These are phyloP conservation scores for Eupithecia subfuscata DNA, from an alignment of 2,888 invertebrate species.

Conservation along the genomic window DNA sequence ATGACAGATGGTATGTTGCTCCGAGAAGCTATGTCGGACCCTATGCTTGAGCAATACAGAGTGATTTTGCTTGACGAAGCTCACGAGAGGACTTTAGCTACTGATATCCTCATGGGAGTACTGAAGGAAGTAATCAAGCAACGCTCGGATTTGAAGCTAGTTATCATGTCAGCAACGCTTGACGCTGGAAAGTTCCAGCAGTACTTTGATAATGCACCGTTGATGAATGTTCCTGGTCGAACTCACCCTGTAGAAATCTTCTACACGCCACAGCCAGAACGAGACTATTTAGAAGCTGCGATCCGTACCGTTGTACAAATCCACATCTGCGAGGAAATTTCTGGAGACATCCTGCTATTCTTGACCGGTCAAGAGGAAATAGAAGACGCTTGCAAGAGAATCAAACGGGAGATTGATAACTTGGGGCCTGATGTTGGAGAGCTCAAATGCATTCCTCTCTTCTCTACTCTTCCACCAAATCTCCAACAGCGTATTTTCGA, in stretches of 20 bases:
- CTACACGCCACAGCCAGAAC: conserved; percentile 99
- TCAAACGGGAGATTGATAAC: conserved; percentile 97
- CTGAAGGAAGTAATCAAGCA: conserved; percentile 98
- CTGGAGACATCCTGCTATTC: conserved; percentile 96
- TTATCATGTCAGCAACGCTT: conserved; percentile 99
- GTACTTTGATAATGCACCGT: conserved; percentile 98
- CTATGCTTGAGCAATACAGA: conserved; percentile 97
- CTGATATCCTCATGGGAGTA: conserved; percentile 99
- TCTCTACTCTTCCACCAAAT: conserved; percentile 98
- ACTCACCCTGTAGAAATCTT: conserved; percentile 89
- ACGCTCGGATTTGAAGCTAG: conserved; percentile 95
- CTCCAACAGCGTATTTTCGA: conserved; percentile 99
- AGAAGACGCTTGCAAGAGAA: conserved; percentile 99
- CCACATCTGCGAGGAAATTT: conserved; percentile 96
- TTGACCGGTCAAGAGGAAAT: conserved; percentile 95
- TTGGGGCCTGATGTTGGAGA: conserved; percentile 98
- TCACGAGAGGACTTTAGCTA: conserved; percentile 98
- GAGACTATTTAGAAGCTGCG: conserved; percentile 98
- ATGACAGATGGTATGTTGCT: conserved; percentile 99
- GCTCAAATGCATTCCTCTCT: conserved; percentile 98
- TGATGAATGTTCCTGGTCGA: conserved; percentile 97
- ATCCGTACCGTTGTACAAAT: conserved; percentile 98
- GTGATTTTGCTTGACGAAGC: conserved; percentile 99
- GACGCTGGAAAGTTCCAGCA: conserved; percentile 99
- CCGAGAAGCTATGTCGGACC: conserved; percentile 99